phyloP scores from a whole-genome alignment of 1,140 invertebrate genomes.

The Drosophila bocki region DNA sequence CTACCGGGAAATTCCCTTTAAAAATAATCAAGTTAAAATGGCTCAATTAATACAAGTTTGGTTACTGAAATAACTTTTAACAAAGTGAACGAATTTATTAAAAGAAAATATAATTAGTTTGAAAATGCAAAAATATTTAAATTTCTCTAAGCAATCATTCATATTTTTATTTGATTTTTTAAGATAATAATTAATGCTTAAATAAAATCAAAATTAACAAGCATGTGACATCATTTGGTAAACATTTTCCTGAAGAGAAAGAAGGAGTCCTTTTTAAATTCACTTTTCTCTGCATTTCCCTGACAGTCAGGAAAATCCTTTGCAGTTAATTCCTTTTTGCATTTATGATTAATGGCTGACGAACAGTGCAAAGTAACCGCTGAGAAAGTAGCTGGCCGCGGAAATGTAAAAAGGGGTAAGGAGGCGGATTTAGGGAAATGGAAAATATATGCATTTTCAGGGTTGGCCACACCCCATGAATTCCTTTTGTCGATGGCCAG shows the following conservation, averaged over 20 bases:
- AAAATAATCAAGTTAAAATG: constrained; percentile 58
- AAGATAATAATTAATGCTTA: neutral
- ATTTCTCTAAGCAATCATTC: too few relatives aligned
- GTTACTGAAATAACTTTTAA: neutral
- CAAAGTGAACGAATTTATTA: too few relatives aligned
- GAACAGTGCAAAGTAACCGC: constrained; percentile 25
- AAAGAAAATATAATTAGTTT: too few relatives aligned
- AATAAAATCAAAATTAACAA: neutral
- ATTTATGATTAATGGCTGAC: constrained; percentile 60
- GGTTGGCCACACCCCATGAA: constrained; percentile 37
- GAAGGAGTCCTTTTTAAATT: neutral
- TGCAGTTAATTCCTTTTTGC: neutral
- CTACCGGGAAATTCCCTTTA: constrained; percentile 51
- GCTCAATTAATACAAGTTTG: constrained; percentile 13
- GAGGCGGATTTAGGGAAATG: constrained; percentile 32
- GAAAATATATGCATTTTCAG: constrained; percentile 49
- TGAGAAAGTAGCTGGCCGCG: constrained; percentile 45
- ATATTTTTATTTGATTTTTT: too few relatives aligned
- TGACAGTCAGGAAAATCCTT: neutral
- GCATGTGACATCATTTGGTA: neutral
- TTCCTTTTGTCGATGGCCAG: constrained; percentile 16
- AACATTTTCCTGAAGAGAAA: neutral
- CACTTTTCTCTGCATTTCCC: neutral
- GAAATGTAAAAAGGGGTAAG: constrained; percentile 25
- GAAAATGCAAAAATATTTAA: too few relatives aligned